These are phyloP conservation scores for Andricus curvator DNA, from an alignment of 2,888 invertebrate species.

Conservation along the genomic window DNA sequence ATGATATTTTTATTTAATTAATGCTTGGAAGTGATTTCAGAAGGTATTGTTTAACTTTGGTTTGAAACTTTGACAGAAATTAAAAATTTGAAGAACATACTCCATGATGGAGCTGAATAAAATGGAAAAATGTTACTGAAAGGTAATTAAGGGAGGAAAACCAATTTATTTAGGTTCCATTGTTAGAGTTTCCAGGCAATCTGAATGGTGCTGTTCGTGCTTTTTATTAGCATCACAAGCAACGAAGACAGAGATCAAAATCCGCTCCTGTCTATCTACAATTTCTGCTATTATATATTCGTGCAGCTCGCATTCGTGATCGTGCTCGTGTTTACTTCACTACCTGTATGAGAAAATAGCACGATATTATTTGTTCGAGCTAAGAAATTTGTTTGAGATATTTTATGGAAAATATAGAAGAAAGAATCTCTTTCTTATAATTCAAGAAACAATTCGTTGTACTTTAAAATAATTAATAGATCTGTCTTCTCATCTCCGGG, in stretches of 20 bases:
- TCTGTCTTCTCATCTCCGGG: too few species aligned
- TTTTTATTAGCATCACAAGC: background rate
- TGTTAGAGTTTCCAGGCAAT: background rate
- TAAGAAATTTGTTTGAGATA: background rate
- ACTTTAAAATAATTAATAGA: too few species aligned
- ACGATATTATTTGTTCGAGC: background rate
- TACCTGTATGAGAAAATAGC: background rate
- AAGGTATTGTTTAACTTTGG: background rate
- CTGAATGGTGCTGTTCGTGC: background rate
- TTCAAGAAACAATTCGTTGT: too few species aligned
- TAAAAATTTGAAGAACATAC: background rate
- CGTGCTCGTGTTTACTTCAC: slow-evolving; percentile 32
- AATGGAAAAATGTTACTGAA: background rate
- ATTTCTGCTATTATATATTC: background rate
- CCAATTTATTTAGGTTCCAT: background rate
- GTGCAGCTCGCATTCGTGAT: slow-evolving; percentile 46
- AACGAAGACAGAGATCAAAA: background rate
- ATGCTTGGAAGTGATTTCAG: background rate
- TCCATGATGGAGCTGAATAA: background rate
- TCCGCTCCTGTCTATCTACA: background rate
- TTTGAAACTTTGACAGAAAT: background rate
- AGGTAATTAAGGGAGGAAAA: background rate
- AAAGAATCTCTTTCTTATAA: too few species aligned
- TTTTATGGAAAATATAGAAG: background rate
- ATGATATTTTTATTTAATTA: background rate